Base-by-base conservation (phyloP, 2,113 vertebrate species). In the Heptranchias perlo region DNA sequence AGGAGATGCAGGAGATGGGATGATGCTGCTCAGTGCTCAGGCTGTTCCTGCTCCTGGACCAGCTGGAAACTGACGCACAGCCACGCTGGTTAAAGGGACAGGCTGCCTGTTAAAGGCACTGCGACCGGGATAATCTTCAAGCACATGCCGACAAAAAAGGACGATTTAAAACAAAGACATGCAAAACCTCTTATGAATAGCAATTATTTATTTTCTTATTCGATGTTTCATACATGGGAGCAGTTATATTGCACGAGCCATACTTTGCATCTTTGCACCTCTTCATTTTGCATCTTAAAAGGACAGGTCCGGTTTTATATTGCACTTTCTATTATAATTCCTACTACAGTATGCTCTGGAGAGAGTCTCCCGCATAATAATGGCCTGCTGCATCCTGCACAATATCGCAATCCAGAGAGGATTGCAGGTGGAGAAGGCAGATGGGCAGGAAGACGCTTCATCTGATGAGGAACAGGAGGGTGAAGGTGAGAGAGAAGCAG, bases 1-100 rank as follows among this genome's bases (percentile, higher is more conserved):
- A 96, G 96, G 92, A 95, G 97, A 97, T 96, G 96, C 49, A 95
- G 62, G 76, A 73, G 35, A 96, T 97, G 97, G 97, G 82, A 44
- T 47, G 93, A 8, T 67, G 93, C 93, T 95, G 39, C 62, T 94
- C 58, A n/a, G 28, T 13, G 54, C 91, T 94, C 58, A 64, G 21
- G 39, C 61, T 89, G 87, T 31, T 49, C 11, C 14, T 23, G 23
- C 65, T 49, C 64, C 64, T 52, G 47, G 94, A 95, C 64, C 94
- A 69, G 65, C 94, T 95, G 94, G 64, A 73, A 35, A 95, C 64
- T 69, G 94, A 95, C 94, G 94, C 65, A 95, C 94, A 95, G 64
- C 44, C 94, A 69, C 94, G 94, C 44, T 69, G 0, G 1, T 95
- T 95, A 95, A 95, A 95, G 94, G 64, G 25, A 95, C 64, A 49